Evolutionary conservation across 2,113 vertebrate genomes (phyloP), one percentile per base, ranked within the genome.

Genomic region (Nanger granti): DNA sequence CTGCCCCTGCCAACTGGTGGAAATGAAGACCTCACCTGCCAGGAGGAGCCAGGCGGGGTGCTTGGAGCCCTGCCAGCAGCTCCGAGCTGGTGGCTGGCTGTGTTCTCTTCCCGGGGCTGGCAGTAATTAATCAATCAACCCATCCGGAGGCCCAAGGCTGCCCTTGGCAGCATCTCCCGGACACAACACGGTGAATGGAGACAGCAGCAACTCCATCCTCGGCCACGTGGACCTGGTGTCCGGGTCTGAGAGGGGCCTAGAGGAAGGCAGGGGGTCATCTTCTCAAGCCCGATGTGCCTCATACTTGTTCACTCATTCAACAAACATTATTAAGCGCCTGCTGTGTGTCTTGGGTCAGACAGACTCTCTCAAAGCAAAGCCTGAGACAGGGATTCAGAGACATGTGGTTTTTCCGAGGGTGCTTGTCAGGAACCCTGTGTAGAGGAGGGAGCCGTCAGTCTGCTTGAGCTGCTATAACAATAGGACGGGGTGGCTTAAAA

Each of bases 11-110:
- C 96, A 93, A 83, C 96, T 55, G 69, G 82, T 60, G 76, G 41
- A 92, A 98, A 98, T 98, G 86, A 98, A 98, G 98, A 98, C 91
- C 47, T 98, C 96, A 98, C 96, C 97, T 97, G 97, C 96, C 97
- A 98, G 95, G 88, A 84, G 96, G 66, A 96, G 66, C 97, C 59
- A 44, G 96, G 97, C 95, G 97, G 89, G 94, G 80, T 1, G 41
- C 92, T 0, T 3, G 7, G 41, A 95, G 96, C 91, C 62, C 92
- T 89, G 90, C 92, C 93, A 95, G 94, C 94, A 93, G 96, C 96
- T 44, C 92, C 3, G 1, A 98, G 95, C 96, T 95, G 97, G 97
- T 95, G 97, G 59, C 88, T 82, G 84, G 82, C 93, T 64, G 69
- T 37, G 64, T 91, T 64, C 95, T 95, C 47, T 52, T 28, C 52